Base-by-base conservation (phyloP, 2,797 vertebrate genomes). In the Xenentodon cancila region DNA sequence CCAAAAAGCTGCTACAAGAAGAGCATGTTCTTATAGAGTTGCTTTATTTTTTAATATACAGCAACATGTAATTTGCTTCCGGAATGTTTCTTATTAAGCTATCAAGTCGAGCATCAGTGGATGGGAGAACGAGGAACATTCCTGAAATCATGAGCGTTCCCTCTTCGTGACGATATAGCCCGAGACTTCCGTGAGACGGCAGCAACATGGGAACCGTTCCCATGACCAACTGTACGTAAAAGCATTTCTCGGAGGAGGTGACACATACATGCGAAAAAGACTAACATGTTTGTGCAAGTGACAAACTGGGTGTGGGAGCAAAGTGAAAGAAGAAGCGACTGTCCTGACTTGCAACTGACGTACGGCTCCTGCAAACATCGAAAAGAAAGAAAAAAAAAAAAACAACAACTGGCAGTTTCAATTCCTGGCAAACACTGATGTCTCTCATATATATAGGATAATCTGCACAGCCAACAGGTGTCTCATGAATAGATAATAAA, bases 221-320 rank as follows among this genome's bases (percentile, higher is more conserved):
- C 40, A 30, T 16, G 16, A 32, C 8, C 0, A n/a, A 22, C 59
- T 34, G 16, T 15, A 12, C 7, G 22, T 55, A 64, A 79, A 64
- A 68, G 62, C 64, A 52, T 52, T 78, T 78, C 67, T 70, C 7
- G 21, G 64, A 78, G 77, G 11, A 60, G 68, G 79, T 72, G 81
- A 89, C 86, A 84, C 37, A 63, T 64, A 46, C 30, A 55, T 46
- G 49, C 42, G 46, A 59, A 68, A 55, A 71, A 8, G 48, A 42
- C 56, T 17, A 32, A 65, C 86, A 90, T 81, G 89, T 89, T 82
- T 70, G 76, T 79, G 79, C 88, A 89, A 75, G 82, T 81, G 50
- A 63, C 48, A 81, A 27, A 21, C 8, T 53, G 82, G 78, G 77
- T 64, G 75, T 75, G 84, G 59, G 60, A 47, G 53, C 46, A 42